A percentile compares a stretch with the other conserved stretches of the same genome.
phyloP scores from a whole-genome alignment of 2,888 invertebrate genomes.

The Odontocolon sp. region DNA sequence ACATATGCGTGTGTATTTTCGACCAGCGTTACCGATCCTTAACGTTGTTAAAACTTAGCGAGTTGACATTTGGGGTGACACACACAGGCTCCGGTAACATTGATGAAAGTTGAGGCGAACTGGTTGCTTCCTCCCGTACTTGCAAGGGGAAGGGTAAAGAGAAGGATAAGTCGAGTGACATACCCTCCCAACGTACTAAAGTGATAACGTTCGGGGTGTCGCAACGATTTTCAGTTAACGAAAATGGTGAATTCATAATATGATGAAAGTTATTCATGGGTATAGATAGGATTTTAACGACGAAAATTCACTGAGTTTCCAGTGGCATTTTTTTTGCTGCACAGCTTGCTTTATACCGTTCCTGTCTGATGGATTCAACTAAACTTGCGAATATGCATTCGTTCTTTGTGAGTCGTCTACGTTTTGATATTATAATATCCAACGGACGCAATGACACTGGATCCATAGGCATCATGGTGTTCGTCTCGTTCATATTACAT shows the following conservation, averaged over 20 bases:
- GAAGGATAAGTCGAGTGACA: conserved; percentile 5
- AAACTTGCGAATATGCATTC: too few species aligned
- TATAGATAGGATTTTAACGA: neutral
- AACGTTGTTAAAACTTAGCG: conserved; percentile 3
- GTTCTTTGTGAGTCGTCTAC: too few species aligned
- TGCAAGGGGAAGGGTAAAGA: neutral
- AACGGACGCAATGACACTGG: neutral
- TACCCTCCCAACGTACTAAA: neutral
- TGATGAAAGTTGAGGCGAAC: neutral
- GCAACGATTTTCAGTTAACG: conserved; percentile 4
- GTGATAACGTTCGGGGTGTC: conserved; percentile 7
- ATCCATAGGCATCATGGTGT: neutral
- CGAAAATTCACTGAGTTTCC: neutral
- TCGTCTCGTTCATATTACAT: conserved; percentile 20
- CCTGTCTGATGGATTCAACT: too few species aligned
- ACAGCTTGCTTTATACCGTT: neutral
- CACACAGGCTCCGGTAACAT: conserved; percentile 13
- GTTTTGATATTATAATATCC: too few species aligned
- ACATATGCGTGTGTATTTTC: neutral
- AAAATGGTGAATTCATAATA: neutral
- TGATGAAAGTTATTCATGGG: neutral
- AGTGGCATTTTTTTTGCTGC: neutral
- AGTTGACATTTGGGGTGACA: conserved; percentile 1
- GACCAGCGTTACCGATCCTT: neutral
- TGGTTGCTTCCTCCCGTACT: neutral